Percentiles rank a stretch among this genome's conserved stretches.
These are phyloP conservation scores for Auanema freiburgensis DNA, from an alignment of 2,888 invertebrate species.

Conservation along the genomic window DNA sequence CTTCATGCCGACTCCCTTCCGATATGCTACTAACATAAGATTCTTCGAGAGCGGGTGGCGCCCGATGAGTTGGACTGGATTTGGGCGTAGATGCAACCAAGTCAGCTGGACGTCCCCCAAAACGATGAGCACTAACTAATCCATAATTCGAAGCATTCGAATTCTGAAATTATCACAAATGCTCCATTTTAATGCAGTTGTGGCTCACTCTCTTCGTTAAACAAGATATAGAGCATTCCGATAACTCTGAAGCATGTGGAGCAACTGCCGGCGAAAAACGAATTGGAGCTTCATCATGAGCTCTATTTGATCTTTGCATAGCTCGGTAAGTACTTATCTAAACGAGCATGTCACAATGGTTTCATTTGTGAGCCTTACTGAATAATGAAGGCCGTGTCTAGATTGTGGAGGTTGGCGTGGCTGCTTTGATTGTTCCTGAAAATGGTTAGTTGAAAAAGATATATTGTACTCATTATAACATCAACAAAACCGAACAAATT, in stretches of 20 bases:
- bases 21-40: constrained; percentile 41
- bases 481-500: constrained; percentile 40
- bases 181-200: constrained; percentile 1
- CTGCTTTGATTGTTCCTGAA: too few relatives aligned
- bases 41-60: constrained; percentile 18
- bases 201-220: constrained; percentile 1
- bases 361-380: background rate
- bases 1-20: constrained; percentile 28
- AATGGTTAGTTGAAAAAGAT: too few relatives aligned
- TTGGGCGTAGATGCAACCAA: constrained; percentile 40
- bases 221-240: background rate
- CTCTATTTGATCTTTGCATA: constrained; percentile 24
- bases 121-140: too few relatives aligned
- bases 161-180: constrained; percentile 14
- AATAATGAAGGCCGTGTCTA: background rate
- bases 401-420: too few relatives aligned
- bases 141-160: constrained; percentile 13
- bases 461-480: constrained; percentile 12
- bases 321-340: constrained; percentile 23
- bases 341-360: background rate
- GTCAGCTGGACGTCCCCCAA: constrained; percentile 25
- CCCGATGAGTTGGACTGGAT: constrained; percentile 20
- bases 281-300: constrained; percentile 11
- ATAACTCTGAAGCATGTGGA: constrained; percentile 30
- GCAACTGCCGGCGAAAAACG: constrained; percentile 19